Conservation (phyloP, 2,797 vertebrate species). For the Hoplostethus atlanticus region DNA sequence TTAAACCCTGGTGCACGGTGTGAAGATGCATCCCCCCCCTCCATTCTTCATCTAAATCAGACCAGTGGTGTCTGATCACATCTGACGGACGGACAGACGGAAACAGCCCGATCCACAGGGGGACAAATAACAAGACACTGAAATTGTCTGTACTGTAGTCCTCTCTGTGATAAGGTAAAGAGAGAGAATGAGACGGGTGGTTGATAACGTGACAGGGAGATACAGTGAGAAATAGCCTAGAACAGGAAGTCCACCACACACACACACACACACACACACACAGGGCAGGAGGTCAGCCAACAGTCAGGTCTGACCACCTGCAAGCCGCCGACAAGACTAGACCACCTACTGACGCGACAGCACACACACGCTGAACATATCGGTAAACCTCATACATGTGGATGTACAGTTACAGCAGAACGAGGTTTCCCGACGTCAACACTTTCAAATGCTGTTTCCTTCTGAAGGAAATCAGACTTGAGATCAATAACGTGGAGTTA, state of each 20-base stretch:
- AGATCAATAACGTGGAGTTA: not conserved
- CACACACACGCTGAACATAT: conserved; percentile 10
- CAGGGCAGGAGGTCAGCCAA: conserved; percentile 50
- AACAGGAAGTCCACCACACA: not conserved
- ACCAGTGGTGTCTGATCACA: not conserved
- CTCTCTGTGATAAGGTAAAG: not conserved
- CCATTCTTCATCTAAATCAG: too few relatives aligned
- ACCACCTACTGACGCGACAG: conserved; percentile 62
- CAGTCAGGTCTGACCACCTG: conserved; percentile 68
- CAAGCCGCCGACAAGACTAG: conserved; percentile 60
- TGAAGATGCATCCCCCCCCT: too few relatives aligned
- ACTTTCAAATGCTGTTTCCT: not conserved
- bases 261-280: conserved; percentile 20
- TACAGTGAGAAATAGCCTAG: not conserved
- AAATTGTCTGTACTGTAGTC: too few relatives aligned
- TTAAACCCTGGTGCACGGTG: too few relatives aligned
- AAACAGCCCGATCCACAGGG: not conserved
- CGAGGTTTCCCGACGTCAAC: not conserved
- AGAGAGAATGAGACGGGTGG: too few relatives aligned
- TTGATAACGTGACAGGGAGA: not conserved
- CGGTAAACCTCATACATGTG: not conserved
- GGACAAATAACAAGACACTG: too few relatives aligned
- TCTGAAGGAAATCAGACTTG: not conserved
- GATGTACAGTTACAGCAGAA: not conserved
- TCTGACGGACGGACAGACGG: not conserved